Percentiles rank a stretch among this genome's conserved stretches.
These are phyloP conservation scores for Numida meleagris DNA, from an alignment of 2,113 vertebrate genomes.

Conservation along the genomic window DNA sequence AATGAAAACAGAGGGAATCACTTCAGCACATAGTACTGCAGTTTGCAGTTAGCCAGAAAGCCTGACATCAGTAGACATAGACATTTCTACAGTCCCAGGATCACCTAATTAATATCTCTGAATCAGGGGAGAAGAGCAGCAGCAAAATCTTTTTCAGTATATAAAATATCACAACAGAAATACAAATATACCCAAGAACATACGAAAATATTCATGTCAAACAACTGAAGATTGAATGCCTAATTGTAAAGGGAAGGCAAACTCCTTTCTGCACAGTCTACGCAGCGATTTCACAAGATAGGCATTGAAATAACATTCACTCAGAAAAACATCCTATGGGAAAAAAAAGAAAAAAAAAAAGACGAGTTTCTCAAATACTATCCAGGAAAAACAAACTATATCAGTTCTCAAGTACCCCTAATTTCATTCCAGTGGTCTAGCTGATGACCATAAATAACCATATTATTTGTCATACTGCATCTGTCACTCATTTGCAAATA, in stretches of 20 bases:
- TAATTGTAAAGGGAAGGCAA: background rate
- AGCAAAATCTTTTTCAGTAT: background rate
- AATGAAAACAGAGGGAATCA: background rate
- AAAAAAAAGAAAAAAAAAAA: constrained; percentile 30
- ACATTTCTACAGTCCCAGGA: background rate
- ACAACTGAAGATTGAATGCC: background rate
- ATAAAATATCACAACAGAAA: background rate
- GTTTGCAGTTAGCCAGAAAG: background rate
- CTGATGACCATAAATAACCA: constrained; percentile 22
- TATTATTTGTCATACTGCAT: background rate
- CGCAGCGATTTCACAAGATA: constrained; percentile 9
- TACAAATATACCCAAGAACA: background rate
- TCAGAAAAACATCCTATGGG: background rate
- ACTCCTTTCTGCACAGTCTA: background rate
- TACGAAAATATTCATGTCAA: background rate
- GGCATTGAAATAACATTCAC: background rate
- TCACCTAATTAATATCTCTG: background rate
- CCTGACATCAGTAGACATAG: background rate
- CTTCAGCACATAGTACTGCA: background rate
- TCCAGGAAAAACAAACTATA: background rate
- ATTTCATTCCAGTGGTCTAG: constrained; percentile 30
- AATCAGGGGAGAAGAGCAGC: background rate
- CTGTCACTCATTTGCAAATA: constrained; percentile 31
- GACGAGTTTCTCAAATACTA: background rate
- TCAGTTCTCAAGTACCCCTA: background rate